Conservation (phyloP, 2,888 invertebrate genomes). For the Chrysolina oricalcia region DNA sequence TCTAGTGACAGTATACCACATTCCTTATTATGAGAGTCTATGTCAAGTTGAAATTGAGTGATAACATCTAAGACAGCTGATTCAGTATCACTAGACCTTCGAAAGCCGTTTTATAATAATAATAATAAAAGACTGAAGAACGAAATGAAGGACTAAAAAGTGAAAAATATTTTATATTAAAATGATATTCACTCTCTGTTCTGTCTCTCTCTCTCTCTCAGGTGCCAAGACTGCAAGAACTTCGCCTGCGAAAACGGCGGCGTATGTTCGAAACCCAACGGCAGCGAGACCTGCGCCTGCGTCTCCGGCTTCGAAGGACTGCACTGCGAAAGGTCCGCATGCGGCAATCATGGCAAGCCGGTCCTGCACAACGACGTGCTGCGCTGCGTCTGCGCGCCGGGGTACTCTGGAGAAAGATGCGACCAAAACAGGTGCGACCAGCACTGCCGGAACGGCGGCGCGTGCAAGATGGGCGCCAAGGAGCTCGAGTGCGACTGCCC, state of each 20-base stretch:
- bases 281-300: conserved; percentile 73
- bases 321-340: conserved; percentile 72
- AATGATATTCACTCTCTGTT: background rate
- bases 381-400: conserved; percentile 72
- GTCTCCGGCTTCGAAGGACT: conserved; percentile 74
- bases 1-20: too few species aligned
- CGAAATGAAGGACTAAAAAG: too few species aligned
- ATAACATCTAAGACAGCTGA: too few species aligned
- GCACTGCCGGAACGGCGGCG: conserved; percentile 77
- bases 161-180: too few species aligned
- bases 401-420: conserved; percentile 76
- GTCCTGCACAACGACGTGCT: conserved; percentile 55
- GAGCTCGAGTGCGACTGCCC: conserved; percentile 72
- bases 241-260: conserved; percentile 78
- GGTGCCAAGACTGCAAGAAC: conserved; percentile 76
- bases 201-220: conserved; percentile 41
- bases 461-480: conserved; percentile 65
- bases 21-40: too few species aligned
- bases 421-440: conserved; percentile 76
- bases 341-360: conserved; percentile 65
- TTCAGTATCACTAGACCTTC: too few species aligned
- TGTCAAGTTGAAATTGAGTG: too few species aligned
- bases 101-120: too few species aligned
- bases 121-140: too few species aligned
- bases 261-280: conserved; percentile 72